phyloP scores from a whole-genome alignment of 1,140 invertebrate genomes.

The Drosophila littoralis region DNA sequence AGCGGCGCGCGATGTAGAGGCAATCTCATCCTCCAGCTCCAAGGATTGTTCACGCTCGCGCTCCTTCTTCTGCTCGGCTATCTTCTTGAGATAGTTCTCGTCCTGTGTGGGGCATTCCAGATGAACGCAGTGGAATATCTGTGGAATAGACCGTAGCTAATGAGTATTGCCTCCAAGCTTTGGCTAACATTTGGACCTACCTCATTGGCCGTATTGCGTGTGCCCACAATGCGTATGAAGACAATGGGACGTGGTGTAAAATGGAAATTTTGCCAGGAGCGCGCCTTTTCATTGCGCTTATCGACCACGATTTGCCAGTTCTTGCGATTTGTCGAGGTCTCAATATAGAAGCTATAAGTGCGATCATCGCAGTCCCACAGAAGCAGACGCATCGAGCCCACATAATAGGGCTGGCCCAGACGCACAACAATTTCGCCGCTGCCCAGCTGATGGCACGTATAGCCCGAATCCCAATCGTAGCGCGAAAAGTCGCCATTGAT shows the following conservation, averaged over 20 bases:
- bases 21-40: slow-evolving; percentile 36
- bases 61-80: slow-evolving; percentile 42
- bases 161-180: not conserved
- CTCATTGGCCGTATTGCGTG: slow-evolving; percentile 98
- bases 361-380: slow-evolving; percentile 99
- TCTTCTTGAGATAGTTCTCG: slow-evolving; percentile 62
- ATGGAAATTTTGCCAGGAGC: slow-evolving; percentile 96
- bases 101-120: slow-evolving; percentile 95
- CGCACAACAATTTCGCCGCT: slow-evolving; percentile 97
- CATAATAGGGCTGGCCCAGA: slow-evolving; percentile 97
- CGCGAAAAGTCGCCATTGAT: slow-evolving; percentile 97
- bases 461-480: slow-evolving; percentile 99
- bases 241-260: slow-evolving; percentile 94
- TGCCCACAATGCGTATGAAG: slow-evolving; percentile 97
- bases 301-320: slow-evolving; percentile 95
- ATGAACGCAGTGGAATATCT: slow-evolving; percentile 99
- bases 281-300: slow-evolving; percentile 84
- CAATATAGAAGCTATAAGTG: slow-evolving; percentile 97
- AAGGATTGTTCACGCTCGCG: slow-evolving; percentile 5
- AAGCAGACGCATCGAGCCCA: slow-evolving; percentile 95
- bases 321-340: slow-evolving; percentile 96
- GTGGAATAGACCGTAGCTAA: slow-evolving; percentile 38
- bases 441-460: slow-evolving; percentile 99
- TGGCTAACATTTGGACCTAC: slow-evolving; percentile 84
- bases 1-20: slow-evolving; percentile 51